These are phyloP conservation scores for Onychostoma macrolepis DNA, from an alignment of 2,113 vertebrate species.

Conservation along the genomic window DNA sequence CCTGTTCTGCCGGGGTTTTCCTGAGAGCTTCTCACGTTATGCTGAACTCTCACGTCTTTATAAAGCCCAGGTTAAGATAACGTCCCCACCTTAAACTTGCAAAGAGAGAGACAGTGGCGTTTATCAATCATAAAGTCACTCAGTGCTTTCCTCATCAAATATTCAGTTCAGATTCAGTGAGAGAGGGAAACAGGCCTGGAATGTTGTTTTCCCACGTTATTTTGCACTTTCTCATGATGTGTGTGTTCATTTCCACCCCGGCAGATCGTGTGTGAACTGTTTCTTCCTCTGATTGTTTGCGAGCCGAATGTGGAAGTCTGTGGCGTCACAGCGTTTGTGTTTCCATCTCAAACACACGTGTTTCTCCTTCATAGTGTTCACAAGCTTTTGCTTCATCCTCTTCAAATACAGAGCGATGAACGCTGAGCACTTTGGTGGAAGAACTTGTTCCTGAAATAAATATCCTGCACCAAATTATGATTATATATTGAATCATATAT, in stretches of 20 bases:
- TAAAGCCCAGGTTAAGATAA: not conserved
- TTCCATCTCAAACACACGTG: not conserved
- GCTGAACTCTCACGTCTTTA: not conserved
- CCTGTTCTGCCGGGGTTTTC: conserved; percentile 40
- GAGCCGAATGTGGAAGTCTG: not conserved
- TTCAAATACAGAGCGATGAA: not conserved
- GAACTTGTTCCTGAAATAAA: not conserved
- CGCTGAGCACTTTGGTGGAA: not conserved
- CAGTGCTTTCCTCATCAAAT: not conserved
- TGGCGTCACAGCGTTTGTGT: not conserved
- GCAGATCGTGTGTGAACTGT: not conserved
- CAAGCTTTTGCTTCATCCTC: not conserved
- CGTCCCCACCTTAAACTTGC: not conserved
- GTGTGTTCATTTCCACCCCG: not conserved
- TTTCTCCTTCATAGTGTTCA: not conserved
- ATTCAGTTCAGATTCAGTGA: not conserved
- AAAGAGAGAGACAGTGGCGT: not conserved
- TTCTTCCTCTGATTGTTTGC: conserved; percentile 12
- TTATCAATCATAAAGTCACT: not conserved
- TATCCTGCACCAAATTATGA: not conserved
- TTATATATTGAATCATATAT: no score
- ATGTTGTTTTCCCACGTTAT: not conserved
- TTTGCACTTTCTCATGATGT: not conserved
- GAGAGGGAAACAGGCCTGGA: not conserved
- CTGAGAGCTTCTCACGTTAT: not conserved